Base-by-base conservation (phyloP, 2,888 invertebrate species). In the Philhelius pedissequus region DNA sequence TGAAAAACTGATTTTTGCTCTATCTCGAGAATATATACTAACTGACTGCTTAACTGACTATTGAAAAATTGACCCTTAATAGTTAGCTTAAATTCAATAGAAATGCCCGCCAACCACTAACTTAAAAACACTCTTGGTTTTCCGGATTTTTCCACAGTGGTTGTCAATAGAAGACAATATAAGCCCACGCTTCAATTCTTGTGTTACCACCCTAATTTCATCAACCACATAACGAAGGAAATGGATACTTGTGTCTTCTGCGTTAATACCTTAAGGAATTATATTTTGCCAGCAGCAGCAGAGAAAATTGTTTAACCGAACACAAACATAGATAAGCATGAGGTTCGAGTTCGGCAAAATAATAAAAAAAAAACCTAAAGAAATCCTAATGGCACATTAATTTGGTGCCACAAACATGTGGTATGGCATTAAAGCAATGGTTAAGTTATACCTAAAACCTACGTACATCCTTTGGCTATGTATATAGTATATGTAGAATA, bases 361-460 rank as follows among this genome's bases (percentile, higher is more conserved):
- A 56, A 18, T 75, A 75, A 50, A 22, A n/a, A 25, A 25, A 58
- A 76, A 66, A 52, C 50, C 48, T 58, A 66, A 82, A 45, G 66
- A 71, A 82, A 52, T 60, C 81, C 60, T 82, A 82, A 82, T 82
- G 77, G 81, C 81, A 82, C 81, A 82, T 82, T 82, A 71, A 82
- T 82, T 77, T 82, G 60, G 66, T 71, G 77, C 81, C 81, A 77
- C 81, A 82, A 82, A 76, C 81, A 77, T 82, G 81, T 82, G 76
- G 81, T 58, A 38, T 62, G 48, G 40, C 40, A 48, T 48, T 45
- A 43, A 45, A 20, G 30, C 43, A 74, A 62, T 60, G 56, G 35
- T 32, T 22, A 40, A 52, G 68, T 48, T 64, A 30, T 52, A 43
- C 48, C 40, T 40, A 30, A 20, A 30, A 48, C 64, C 48, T 45